These are phyloP conservation scores for Amblyopsis rosae DNA, from an alignment of 2,113 vertebrate genomes.

Conservation along the genomic window DNA sequence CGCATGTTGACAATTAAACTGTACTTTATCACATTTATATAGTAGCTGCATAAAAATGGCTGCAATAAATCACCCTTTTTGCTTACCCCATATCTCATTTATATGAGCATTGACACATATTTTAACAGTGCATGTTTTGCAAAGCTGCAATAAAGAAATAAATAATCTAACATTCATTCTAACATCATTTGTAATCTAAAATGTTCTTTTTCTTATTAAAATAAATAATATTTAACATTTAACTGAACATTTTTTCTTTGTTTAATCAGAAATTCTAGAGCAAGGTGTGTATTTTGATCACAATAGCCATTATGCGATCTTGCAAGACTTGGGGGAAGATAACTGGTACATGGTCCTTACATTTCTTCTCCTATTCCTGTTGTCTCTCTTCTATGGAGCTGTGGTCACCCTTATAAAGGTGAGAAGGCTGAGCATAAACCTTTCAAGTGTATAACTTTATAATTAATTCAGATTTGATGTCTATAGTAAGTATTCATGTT, in stretches of 20 bases:
- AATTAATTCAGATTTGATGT: too few relatives aligned
- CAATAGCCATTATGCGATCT: slow-evolving; percentile 20
- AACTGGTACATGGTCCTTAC: slow-evolving; percentile 60
- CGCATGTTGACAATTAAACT: not conserved
- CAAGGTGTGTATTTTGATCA: slow-evolving; percentile 41
- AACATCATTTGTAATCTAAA: not conserved
- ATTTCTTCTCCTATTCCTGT: slow-evolving; percentile 65
- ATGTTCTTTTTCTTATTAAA: not conserved
- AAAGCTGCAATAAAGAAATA: not conserved
- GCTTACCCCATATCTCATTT: too few relatives aligned
- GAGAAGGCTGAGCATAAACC: slow-evolving; percentile 5
- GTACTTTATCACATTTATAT: not conserved
- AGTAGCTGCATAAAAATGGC: too few relatives aligned
- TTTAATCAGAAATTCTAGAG: slow-evolving; percentile 39
- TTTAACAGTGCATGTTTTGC: too few relatives aligned
- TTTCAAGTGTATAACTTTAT: too few relatives aligned
- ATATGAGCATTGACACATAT: too few relatives aligned
- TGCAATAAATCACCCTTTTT: not conserved
- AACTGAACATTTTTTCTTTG: not conserved
- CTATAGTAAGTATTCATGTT: too few relatives aligned
- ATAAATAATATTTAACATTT: not conserved
- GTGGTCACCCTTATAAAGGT: slow-evolving; percentile 67
- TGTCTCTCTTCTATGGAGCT: slow-evolving; percentile 58
- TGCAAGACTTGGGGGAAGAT: slow-evolving; percentile 45
- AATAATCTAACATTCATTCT: too few relatives aligned